These are phyloP conservation scores for Drosophila fulvimacula DNA, from an alignment of 2,888 invertebrate genomes.

Conservation along the genomic window DNA sequence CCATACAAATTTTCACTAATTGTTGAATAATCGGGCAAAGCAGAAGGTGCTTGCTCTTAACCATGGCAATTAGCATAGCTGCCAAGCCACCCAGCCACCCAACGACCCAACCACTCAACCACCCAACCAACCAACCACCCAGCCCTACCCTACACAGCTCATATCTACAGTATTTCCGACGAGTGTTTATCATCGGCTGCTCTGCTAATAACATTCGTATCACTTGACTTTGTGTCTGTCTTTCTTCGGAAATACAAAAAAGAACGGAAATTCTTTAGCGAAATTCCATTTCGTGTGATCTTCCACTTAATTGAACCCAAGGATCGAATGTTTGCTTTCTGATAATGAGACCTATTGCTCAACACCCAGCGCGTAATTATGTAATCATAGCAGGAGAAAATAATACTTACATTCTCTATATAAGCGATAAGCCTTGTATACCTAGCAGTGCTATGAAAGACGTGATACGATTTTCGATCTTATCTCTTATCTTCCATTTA, in stretches of 20 bases:
- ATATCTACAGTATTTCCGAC: conserved; percentile 24
- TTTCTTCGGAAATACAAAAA: conserved; percentile 34
- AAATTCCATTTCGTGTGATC: conserved; percentile 18
- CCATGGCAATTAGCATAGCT: conserved; percentile 26
- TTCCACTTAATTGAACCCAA: conserved; percentile 1
- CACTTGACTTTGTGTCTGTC: conserved; percentile 12
- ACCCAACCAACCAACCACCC: neutral
- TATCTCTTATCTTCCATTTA: neutral
- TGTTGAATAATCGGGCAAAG: conserved; percentile 35
- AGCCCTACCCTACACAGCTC: neutral
- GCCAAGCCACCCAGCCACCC: neutral
- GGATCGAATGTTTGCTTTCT: conserved; percentile 11
- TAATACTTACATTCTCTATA: neutral
- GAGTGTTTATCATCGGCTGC: conserved; percentile 13
- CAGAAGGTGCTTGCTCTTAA: neutral
- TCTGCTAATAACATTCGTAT: conserved; percentile 23
- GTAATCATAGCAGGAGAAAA: neutral
- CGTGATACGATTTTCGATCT: no score
- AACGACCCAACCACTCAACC: no score
- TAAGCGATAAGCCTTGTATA: neutral
- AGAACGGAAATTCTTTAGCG: conserved; percentile 30
- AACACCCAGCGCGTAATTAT: conserved; percentile 6
- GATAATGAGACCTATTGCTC: conserved; percentile 1
- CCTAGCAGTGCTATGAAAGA: neutral
- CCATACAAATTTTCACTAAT: conserved; percentile 22